Evolutionary conservation across 2,113 vertebrate genomes (phyloP).

Genomic region (Hoplias malabaricus): DNA sequence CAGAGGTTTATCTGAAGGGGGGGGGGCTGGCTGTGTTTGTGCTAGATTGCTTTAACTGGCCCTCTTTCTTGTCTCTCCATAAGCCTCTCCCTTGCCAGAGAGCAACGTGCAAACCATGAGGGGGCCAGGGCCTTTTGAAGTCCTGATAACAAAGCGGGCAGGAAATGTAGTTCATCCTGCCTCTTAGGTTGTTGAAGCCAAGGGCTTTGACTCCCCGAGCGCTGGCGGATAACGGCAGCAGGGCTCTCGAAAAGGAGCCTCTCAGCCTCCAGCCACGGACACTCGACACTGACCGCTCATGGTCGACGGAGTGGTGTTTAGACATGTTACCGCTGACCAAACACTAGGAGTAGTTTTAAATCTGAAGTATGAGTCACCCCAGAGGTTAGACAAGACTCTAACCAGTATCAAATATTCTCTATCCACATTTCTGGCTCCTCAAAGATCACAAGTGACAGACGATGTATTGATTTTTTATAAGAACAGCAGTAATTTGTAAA

Average conservation of each 20-base stretch:
- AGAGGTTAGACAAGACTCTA: too few species aligned
- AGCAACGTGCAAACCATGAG: conserved; percentile 31
- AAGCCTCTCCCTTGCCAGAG: conserved; percentile 40
- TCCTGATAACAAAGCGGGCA: conserved; percentile 47
- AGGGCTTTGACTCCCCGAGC: conserved; percentile 3
- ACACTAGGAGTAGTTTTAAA: too few species aligned
- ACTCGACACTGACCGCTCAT: conserved; percentile 20
- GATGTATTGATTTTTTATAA: too few species aligned
- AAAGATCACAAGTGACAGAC: too few species aligned
- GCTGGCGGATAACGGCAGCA: conserved; percentile 9
- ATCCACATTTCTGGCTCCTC: too few species aligned
- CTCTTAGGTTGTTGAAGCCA: conserved; percentile 25
- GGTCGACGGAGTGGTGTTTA: neutral
- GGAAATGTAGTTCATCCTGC: conserved; percentile 52
- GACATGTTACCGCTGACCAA: neutral
- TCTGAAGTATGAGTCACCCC: too few species aligned
- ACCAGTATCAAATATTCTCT: too few species aligned
- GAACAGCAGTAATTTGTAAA: too few species aligned
- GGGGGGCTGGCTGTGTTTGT: conserved; percentile 46
- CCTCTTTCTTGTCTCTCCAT: conserved; percentile 42
- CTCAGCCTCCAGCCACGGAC: conserved; percentile 27
- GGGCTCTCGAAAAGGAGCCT: conserved; percentile 7
- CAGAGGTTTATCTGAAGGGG: conserved; percentile 55
- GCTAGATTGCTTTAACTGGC: conserved; percentile 42
- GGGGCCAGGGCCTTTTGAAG: conserved; percentile 51